Conservation (phyloP, 2,888 invertebrate genomes). For the Imbricaverruca yamaguchii region DNA sequence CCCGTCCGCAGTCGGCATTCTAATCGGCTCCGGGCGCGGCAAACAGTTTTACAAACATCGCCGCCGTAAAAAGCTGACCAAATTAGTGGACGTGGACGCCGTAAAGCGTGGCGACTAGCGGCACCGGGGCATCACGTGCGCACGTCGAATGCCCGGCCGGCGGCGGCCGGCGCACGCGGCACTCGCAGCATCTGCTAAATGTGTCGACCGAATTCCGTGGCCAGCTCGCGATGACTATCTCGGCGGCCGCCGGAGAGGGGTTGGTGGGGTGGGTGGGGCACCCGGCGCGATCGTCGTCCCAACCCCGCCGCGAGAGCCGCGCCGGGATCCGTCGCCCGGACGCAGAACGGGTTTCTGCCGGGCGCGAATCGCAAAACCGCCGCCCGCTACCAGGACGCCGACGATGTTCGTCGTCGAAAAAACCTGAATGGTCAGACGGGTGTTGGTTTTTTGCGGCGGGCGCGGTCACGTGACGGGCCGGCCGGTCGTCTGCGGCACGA, state of each 20-base stretch:
- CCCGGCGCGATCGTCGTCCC: neutral
- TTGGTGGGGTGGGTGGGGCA: neutral
- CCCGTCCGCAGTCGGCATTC: no score
- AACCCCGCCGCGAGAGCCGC: neutral
- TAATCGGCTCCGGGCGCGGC: no score
- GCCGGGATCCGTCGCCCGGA: neutral
- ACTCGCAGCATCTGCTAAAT: no score
- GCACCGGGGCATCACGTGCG: neutral
- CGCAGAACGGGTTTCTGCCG: neutral
- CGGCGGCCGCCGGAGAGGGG: neutral
- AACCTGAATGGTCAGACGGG: neutral
- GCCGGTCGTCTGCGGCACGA: neutral
- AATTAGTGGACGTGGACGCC: slow-evolving; percentile 2
- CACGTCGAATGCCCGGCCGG: no score
- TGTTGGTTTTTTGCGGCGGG: neutral
- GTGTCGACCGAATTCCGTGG: neutral
- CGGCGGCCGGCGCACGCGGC: no score
- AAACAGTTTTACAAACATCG: no score
- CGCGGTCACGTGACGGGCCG: neutral
- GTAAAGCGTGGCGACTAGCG: neutral
- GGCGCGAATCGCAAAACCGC: neutral
- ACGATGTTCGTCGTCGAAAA: neutral
- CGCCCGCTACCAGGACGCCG: neutral
- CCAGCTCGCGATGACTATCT: neutral
- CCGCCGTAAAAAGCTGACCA: neutral